Conservation (phyloP, 2,113 vertebrate species). For the Salminus brasiliensis region DNA sequence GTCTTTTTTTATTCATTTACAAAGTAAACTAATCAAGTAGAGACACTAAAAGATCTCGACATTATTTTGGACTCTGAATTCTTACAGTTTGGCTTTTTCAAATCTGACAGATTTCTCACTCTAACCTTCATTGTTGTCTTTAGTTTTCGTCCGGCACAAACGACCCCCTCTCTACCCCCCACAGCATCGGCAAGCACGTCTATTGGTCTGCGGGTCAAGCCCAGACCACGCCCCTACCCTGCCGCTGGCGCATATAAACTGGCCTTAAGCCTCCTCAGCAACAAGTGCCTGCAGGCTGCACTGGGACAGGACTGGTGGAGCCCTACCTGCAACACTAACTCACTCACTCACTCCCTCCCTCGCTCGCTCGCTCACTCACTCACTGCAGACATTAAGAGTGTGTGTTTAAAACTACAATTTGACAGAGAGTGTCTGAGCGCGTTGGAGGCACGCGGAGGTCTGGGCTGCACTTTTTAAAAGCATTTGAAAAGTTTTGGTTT, state of each 20-base stretch:
- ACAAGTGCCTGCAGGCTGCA: conserved; percentile 60
- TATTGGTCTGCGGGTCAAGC: conserved; percentile 63
- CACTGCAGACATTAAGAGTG: not conserved
- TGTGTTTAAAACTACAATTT: not conserved
- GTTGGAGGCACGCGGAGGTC: not conserved
- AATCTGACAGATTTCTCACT: conserved; percentile 16
- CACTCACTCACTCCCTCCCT: too few relatives aligned
- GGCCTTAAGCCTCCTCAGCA: conserved; percentile 38
- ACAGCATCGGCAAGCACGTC: not conserved
- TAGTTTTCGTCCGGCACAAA: not conserved
- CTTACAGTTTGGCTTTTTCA: not conserved
- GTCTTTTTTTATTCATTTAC: not conserved
- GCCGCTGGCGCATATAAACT: conserved; percentile 63
- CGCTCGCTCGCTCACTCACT: not conserved
- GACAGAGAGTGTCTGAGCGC: not conserved
- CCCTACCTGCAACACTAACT: not conserved
- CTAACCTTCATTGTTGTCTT: conserved; percentile 33
- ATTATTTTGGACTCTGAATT: not conserved
- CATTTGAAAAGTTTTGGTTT: not conserved
- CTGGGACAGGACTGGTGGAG: conserved; percentile 34
- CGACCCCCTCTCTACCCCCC: conserved; percentile 68
- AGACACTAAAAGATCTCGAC: not conserved
- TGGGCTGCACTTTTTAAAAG: not conserved
- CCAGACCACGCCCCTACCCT: conserved; percentile 51
- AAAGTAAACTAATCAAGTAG: not conserved